Base-by-base conservation (phyloP, 2,113 vertebrate species). In the Hylia prasina region DNA sequence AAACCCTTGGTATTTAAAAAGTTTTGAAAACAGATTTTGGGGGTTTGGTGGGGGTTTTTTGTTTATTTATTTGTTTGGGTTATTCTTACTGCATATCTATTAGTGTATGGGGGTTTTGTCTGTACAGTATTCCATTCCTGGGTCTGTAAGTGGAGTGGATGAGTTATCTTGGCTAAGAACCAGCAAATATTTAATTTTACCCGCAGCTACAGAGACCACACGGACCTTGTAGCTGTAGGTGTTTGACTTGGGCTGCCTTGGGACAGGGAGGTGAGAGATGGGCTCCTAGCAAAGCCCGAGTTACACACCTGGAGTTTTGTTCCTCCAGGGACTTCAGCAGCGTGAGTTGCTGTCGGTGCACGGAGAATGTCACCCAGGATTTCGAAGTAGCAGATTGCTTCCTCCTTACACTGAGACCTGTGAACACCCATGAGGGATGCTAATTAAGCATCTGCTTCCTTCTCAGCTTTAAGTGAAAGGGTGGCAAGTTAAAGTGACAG, bases 371-470 rank as follows among this genome's bases (percentile, higher is more conserved):
- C 87, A 82, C 68, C 78, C 66, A 57, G 71, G 79, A 64, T 71
- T 94, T 45, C 18, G 25, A 27, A 60, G 47, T 7, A 84, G 88
- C 91, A 95, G 84, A 82, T 96, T 91, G 93, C 87, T 92, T 82
- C 31, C 30, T 92, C 76, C 88, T 90, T 73, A 39, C 70, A 28
- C 63, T 2, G 22, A 95, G 94, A 93, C 90, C 93, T 87, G 90
- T 78, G 92, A 94, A 87, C 57, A 73, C 71, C 66, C 68, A 35
- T 85, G 90, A 90, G 57, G 65, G 94, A 95, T 94, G 88, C 85
- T 91, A 92, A 95, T 92, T 88, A 94, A 97, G 94, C 93, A 95
- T 93, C 93, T 94, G 92, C 88, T 96, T 95, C 71, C 68, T 82
- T 90, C 88, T 95, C 56, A 39, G 76, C 47, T 94, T 69, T 63